Percentiles rank a stretch among this genome's conserved stretches.
phyloP scores from a whole-genome alignment of 2,888 invertebrate species.

The Drosophila meridiana region DNA sequence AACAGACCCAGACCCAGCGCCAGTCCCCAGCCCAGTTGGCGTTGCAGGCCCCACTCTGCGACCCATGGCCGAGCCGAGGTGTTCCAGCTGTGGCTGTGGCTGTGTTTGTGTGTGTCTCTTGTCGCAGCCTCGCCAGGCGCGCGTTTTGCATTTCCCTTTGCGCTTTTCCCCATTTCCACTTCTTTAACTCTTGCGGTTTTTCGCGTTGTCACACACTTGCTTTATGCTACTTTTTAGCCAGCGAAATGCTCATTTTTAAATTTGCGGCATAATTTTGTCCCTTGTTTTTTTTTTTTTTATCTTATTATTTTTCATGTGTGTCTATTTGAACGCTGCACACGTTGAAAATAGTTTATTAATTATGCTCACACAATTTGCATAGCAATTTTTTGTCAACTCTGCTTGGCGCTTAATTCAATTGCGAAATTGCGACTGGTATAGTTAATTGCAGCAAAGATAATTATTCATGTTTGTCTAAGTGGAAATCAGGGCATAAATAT shows the following conservation, averaged over 20 bases:
- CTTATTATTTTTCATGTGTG: not conserved
- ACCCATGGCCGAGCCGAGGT: constrained; percentile 20
- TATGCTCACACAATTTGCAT: constrained; percentile 52
- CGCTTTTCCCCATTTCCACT: constrained; percentile 56
- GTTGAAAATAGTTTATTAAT: constrained; percentile 59
- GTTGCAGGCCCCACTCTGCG: constrained; percentile 9
- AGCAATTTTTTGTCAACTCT: constrained; percentile 13
- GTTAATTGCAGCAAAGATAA: constrained; percentile 66
- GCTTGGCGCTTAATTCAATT: constrained; percentile 41
- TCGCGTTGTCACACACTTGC: constrained; percentile 53
- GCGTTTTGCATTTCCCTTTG: constrained; percentile 65
- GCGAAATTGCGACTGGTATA: constrained; percentile 34
- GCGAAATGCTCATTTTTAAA: constrained; percentile 25
- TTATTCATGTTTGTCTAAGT: constrained; percentile 36
- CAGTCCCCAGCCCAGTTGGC: constrained; percentile 26
- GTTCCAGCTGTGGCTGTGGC: constrained; percentile 17
- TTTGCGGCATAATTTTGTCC: constrained; percentile 22
- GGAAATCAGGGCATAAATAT: constrained; percentile 32
- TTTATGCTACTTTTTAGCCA: constrained; percentile 44
- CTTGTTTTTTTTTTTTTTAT: not conserved
- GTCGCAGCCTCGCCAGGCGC: constrained; percentile 32
- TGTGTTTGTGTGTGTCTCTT: constrained; percentile 14
- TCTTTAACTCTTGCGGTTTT: constrained; percentile 46
- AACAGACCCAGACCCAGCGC: constrained; percentile 41
- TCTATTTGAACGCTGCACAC: too few species aligned